Evolutionary conservation across 2,888 invertebrate genomes (phyloP).

Genomic region (Sceliomorpha sp.): DNA sequence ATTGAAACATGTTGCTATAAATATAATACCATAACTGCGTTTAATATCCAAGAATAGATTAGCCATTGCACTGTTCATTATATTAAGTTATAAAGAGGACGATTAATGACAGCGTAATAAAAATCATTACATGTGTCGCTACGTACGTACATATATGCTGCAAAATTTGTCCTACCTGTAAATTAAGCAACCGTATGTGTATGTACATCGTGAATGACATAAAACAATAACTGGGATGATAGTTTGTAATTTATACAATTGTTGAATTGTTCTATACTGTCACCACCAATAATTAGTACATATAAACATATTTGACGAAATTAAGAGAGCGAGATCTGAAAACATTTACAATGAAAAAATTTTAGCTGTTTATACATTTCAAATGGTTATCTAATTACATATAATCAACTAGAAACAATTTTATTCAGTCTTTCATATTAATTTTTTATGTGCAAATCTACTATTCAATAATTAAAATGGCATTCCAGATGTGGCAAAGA

Average conservation of each 20-base stretch:
- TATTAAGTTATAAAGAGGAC: slow-evolving; percentile 1
- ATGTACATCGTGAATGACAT: slow-evolving; percentile 34
- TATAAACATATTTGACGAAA: background rate
- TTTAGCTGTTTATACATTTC: too few relatives aligned
- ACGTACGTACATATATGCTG: slow-evolving; percentile 8
- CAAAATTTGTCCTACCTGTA: slow-evolving; percentile 20
- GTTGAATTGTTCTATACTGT: slow-evolving; percentile 39
- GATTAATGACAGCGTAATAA: slow-evolving; percentile 1
- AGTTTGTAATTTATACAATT: slow-evolving; percentile 55
- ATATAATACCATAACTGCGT: slow-evolving; percentile 5
- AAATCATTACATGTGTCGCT: slow-evolving; percentile 9
- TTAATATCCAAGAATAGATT: slow-evolving; percentile 1
- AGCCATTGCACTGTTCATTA: background rate
- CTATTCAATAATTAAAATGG: too few relatives aligned
- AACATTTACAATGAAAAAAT: too few relatives aligned
- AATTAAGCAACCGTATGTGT: slow-evolving; percentile 24
- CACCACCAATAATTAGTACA: background rate
- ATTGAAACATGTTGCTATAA: slow-evolving; percentile 14
- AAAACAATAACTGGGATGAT: slow-evolving; percentile 27
- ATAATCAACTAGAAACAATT: too few relatives aligned
- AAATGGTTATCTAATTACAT: too few relatives aligned
- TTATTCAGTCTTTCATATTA: too few relatives aligned
- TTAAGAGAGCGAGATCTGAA: too few relatives aligned
- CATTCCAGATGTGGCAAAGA: too few relatives aligned
- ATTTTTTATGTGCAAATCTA: too few relatives aligned